phyloP scores from a whole-genome alignment of 1,140 invertebrate species.

The Scylla paramamosain region DNA sequence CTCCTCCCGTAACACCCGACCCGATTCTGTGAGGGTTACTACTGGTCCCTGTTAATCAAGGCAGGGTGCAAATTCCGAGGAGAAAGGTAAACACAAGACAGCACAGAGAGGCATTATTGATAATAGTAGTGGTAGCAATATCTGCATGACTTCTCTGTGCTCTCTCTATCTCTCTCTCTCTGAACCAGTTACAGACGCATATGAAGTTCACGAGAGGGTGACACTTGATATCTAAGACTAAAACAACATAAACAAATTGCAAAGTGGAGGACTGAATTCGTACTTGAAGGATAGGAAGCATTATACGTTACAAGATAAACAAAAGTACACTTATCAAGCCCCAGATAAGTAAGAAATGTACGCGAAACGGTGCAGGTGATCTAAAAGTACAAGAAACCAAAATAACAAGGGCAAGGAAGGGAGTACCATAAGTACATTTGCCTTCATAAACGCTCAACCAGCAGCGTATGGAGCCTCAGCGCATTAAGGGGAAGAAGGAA shows the following conservation, averaged over 20 bases:
- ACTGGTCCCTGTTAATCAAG: not conserved
- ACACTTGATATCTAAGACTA: not conserved
- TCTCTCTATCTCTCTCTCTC: not conserved
- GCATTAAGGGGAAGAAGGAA: conserved; percentile 32
- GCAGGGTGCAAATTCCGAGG: not conserved
- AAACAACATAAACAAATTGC: not conserved
- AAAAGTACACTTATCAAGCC: no score
- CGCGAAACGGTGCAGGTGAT: no score
- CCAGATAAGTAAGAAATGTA: not conserved
- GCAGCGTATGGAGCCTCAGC: not conserved
- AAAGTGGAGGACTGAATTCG: not conserved
- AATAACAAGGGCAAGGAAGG: not conserved
- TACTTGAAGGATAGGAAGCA: not conserved
- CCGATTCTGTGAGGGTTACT: not conserved
- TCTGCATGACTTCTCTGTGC: not conserved
- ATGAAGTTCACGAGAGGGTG: not conserved
- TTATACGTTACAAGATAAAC: not conserved
- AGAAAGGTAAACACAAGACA: not conserved
- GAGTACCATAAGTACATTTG: not conserved
- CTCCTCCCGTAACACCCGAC: not conserved
- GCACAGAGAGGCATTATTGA: not conserved
- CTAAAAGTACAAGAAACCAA: no score
- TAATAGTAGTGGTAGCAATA: not conserved
- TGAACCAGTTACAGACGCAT: not conserved
- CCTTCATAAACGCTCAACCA: not conserved